These are phyloP conservation scores for Megalopta genalis DNA, from an alignment of 1,140 invertebrate species.

Conservation along the genomic window DNA sequence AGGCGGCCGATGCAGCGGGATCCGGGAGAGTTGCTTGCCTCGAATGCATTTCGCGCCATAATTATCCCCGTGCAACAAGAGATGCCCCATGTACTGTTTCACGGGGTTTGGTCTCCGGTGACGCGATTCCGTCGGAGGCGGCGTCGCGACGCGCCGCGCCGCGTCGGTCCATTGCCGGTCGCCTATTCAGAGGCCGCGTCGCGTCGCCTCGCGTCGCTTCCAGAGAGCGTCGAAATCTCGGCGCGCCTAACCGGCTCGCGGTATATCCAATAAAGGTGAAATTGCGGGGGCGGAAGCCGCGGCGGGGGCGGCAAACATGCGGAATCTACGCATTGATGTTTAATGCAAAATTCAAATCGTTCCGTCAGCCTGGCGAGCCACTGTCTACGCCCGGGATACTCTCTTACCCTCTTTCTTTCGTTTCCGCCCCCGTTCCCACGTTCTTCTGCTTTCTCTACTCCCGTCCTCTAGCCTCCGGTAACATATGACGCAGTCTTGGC, in stretches of 20 bases:
- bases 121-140: neutral
- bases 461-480: constrained; percentile 43
- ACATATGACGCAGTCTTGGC: constrained; percentile 77
- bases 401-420: constrained; percentile 21
- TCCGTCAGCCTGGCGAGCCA: constrained; percentile 14
- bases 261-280: constrained; percentile 71
- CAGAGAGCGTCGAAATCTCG: constrained; percentile 2
- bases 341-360: constrained; percentile 78
- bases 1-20: too few species aligned
- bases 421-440: neutral
- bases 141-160: too few species aligned
- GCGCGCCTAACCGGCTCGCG: constrained; percentile 9
- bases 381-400: constrained; percentile 5
- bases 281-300: constrained; percentile 52
- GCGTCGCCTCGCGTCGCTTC: too few species aligned
- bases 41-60: neutral
- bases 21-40: too few species aligned
- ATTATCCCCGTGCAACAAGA: neutral
- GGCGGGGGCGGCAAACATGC: constrained; percentile 51
- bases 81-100: neutral
- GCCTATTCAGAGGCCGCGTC: neutral
- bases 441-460: neutral
- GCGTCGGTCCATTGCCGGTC: neutral
- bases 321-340: constrained; percentile 73
- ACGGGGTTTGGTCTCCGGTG: neutral